phyloP scores from a whole-genome alignment of 1,140 invertebrate genomes.

The Aphelenchoides avenae region DNA sequence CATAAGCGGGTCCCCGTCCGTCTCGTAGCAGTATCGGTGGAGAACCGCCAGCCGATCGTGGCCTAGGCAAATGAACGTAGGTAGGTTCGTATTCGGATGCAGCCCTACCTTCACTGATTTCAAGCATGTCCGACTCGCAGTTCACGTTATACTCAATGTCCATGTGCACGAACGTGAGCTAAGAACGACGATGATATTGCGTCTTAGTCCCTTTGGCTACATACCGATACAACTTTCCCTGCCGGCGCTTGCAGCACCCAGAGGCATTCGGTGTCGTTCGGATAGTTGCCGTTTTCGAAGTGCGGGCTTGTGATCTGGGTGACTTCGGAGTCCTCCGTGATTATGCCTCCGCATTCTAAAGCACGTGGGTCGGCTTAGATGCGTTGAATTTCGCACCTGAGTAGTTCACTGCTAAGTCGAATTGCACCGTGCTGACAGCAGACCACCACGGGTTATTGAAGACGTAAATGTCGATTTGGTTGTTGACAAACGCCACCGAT shows the following conservation, averaged over 20 bases:
- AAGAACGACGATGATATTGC: too few species aligned
- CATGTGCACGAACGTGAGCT: conserved; percentile 55
- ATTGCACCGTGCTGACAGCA: conserved; percentile 24
- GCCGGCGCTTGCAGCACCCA: conserved; percentile 52
- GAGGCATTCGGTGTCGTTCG: conserved; percentile 38
- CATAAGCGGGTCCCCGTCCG: conserved; percentile 7
- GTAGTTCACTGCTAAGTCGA: conserved; percentile 36
- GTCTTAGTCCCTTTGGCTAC: neutral
- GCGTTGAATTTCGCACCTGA: too few species aligned
- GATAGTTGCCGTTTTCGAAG: conserved; percentile 35
- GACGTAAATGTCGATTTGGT: conserved; percentile 36
- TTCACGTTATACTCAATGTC: conserved; percentile 45
- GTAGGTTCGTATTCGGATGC: neutral
- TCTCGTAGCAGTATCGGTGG: conserved; percentile 41
- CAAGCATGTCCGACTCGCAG: conserved; percentile 43
- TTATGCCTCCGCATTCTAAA: conserved; percentile 52
- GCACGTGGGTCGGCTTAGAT: too few species aligned
- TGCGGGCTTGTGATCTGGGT: conserved; percentile 46
- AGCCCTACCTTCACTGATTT: conserved; percentile 47
- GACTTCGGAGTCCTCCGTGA: conserved; percentile 21
- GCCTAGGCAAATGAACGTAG: conserved; percentile 26
- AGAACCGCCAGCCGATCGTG: conserved; percentile 36
- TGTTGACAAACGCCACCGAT: conserved; percentile 19
- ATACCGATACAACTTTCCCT: conserved; percentile 49
- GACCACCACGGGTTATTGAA: conserved; percentile 36